Evolutionary conservation across 2,797 vertebrate species (phyloP).

Genomic region (Syncerus caffer): DNA sequence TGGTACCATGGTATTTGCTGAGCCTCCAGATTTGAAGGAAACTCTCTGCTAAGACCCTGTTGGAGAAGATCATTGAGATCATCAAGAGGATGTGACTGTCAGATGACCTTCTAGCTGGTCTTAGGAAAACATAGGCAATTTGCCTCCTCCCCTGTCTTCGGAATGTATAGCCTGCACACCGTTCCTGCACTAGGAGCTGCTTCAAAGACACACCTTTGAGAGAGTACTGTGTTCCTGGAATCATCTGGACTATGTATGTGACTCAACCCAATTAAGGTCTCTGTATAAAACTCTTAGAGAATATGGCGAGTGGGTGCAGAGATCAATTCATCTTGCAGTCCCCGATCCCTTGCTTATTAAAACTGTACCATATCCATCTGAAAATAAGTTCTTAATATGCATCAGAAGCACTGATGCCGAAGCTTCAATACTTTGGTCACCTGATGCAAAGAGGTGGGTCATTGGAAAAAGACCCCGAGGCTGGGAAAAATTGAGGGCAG

Average conservation of each 20-base stretch:
- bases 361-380: neutral
- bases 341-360: neutral
- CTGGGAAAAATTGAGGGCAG: neutral
- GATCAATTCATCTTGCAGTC: neutral
- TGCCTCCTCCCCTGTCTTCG: neutral
- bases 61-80: neutral
- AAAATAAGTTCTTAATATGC: neutral
- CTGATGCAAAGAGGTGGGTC: neutral
- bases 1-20: conserved; percentile 94
- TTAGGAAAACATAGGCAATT: neutral
- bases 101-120: neutral
- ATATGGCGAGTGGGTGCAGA: neutral
- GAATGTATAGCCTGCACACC: neutral
- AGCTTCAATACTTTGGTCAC: neutral
- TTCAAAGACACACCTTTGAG: neutral
- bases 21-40: conserved; percentile 92
- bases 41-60: conserved; percentile 94
- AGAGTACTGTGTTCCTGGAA: neutral
- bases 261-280: neutral
- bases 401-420: neutral
- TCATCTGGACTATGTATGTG: neutral
- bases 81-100: neutral
- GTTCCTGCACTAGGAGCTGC: neutral
- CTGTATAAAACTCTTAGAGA: neutral
- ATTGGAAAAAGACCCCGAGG: neutral